Evolutionary conservation across 1,140 invertebrate genomes (phyloP), one percentile per base, ranked within the genome.

Genomic region (Diorhabda carinulata): DNA sequence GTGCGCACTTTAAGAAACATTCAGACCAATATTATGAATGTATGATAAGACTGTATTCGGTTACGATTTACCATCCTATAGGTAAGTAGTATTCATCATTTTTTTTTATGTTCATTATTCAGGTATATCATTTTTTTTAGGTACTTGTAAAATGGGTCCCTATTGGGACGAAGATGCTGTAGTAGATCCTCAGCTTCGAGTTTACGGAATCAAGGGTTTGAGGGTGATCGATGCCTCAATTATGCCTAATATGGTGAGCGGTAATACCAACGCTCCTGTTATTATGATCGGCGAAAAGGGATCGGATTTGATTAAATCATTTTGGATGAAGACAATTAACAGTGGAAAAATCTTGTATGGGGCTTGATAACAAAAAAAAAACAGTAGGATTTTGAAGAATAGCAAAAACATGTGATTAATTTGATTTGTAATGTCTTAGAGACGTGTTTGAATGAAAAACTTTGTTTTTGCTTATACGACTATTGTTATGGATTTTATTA

Each of bases 111-210:
- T 52, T 52, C 3, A 8, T n/a, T 52, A 52, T 52, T 52, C n/a
- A 3, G n/a, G 6, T 3, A 8, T 59, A 6, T 59, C 6, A 44
- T 57, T 65, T 56, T 56, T 65, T 40, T n/a, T 25, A 67, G 65
- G 94, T 0, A 96, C 95, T 0, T 93, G 91, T 64, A 97, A 95
- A 79, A 98, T 98, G 96, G 96, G 95, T 0, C 91, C 91, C 0
- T 88, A 89, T 61, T 91, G 89, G 86, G 94, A 96, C 78, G 83
- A 87, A 6, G 88, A 89, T 3, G 92, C 94, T 0, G 96, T 97
- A 0, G 95, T 97, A 0, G 95, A 97, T 81, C 89, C 91, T 6
- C 86, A 92, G 75, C 82, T 95, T 0, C 83, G 87, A 63, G 93
- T 95, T 3, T 92, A 94, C 72, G 93, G 93, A 1, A 82, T 95